These are phyloP conservation scores for Steromphala cineraria DNA, from an alignment of 2,888 invertebrate genomes.

Conservation along the genomic window DNA sequence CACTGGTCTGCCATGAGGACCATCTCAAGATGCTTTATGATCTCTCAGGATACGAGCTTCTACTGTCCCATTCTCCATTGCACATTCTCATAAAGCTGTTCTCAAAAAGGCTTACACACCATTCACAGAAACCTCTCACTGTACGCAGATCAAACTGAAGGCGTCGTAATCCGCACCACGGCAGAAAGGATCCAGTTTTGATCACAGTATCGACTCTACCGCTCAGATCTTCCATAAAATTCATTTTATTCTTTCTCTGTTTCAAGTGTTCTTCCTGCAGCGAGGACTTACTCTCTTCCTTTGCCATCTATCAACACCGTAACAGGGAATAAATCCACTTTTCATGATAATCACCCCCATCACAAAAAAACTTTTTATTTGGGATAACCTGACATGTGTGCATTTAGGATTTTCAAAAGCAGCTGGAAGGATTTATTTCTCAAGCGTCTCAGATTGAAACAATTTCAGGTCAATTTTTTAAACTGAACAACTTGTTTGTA, in stretches of 20 bases:
- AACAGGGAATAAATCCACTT: neutral
- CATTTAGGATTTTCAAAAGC: no score
- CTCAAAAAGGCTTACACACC: neutral
- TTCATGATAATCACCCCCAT: no score
- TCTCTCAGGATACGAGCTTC: neutral
- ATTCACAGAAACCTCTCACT: neutral
- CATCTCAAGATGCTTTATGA: no score
- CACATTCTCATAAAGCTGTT: neutral
- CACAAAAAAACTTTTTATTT: no score
- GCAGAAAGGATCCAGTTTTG: neutral
- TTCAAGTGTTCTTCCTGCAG: neutral
- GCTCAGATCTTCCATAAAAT: neutral
- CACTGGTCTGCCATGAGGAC: no score
- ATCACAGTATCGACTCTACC: neutral
- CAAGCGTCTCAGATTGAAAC: no score
- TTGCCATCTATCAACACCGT: neutral
- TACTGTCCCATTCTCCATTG: neutral
- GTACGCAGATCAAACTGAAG: neutral
- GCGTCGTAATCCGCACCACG: neutral
- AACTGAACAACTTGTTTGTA: no score
- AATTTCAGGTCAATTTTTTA: no score
- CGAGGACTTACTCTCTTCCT: neutral
- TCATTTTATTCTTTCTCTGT: neutral
- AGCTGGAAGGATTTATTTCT: no score
- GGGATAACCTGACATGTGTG: no score